Conservation (phyloP, 2,797 vertebrate species). For the Falco berigora region DNA sequence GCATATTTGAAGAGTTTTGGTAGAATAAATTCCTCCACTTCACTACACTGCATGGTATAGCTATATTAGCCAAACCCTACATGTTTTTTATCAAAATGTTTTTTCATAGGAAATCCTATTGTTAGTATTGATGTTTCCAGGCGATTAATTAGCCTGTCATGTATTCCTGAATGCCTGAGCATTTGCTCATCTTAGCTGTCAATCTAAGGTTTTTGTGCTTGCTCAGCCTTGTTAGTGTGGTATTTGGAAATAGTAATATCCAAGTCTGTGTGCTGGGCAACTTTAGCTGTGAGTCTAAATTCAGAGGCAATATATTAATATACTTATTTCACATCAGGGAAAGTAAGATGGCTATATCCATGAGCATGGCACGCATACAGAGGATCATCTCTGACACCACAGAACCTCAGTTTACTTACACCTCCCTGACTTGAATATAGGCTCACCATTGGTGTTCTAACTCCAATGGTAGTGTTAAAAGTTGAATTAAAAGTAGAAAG, state of each 20-base stretch:
- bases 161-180: not conserved
- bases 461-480: not conserved
- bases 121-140: not conserved
- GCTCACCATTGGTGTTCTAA: not conserved
- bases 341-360: not conserved
- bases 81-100: not conserved
- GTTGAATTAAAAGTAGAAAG: not conserved
- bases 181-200: not conserved
- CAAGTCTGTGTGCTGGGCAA: not conserved
- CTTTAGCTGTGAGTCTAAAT: not conserved
- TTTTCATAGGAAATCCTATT: not conserved
- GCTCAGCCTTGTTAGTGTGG: not conserved
- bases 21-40: not conserved
- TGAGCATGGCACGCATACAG: not conserved
- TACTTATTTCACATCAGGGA: not conserved
- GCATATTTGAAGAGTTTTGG: not conserved
- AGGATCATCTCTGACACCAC: not conserved
- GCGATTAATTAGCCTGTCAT: not conserved
- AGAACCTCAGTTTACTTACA: not conserved
- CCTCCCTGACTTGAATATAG: not conserved
- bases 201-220: not conserved
- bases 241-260: not conserved
- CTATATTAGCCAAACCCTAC: not conserved
- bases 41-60: not conserved
- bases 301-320: not conserved